Base-by-base conservation (phyloP, 2,113 vertebrate species). In the Garra rufa region DNA sequence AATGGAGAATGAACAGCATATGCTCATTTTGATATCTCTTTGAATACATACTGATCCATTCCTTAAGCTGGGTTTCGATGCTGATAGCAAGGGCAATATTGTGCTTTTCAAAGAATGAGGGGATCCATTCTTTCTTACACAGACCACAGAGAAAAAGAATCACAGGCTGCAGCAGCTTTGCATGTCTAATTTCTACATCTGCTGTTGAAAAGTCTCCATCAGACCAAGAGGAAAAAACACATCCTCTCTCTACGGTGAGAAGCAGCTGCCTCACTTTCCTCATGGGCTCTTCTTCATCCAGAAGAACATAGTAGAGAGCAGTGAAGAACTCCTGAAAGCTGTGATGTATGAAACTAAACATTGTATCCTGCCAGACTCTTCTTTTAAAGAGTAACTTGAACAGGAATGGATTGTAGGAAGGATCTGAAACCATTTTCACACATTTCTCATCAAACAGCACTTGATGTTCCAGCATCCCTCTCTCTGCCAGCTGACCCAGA, bases 271-370 rank as follows among this genome's bases (percentile, higher is more conserved):
- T 50, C 6, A 77, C 57, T 14, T 13, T 59, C 34, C 2, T 24
- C 69, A 55, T 48, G 7, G 81, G 21, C 44, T 74, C 48, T 15
- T 71, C 44, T 28, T 55, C 80, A 82, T 70, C 46, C 48, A 83
- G 52, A 41, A 71, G 30, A 2, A 84, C 21, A n/a, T 43, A 84
- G 15, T 50, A 69, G 0, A 84, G 26, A 67, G 89, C 90, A n/a
- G 88, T 86, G 75, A 92, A 89, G 65, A 92, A 89, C 81, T 91
- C 89, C 67, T 91, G 90, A 52, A 92, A 73, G 55, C 69, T 89
- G 14, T 13, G 76, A 38, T 90, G 88, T 15, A 50, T 52, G 48
- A 92, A 91, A 6, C 83, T 75, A 28, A 84, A 91, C 43, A 89
- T 76, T 10, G 17, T 82, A 38, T 1, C 19, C 41, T 57, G 19